phyloP scores from a whole-genome alignment of 1,140 invertebrate species.

The Gonioctena quinquepunctata region DNA sequence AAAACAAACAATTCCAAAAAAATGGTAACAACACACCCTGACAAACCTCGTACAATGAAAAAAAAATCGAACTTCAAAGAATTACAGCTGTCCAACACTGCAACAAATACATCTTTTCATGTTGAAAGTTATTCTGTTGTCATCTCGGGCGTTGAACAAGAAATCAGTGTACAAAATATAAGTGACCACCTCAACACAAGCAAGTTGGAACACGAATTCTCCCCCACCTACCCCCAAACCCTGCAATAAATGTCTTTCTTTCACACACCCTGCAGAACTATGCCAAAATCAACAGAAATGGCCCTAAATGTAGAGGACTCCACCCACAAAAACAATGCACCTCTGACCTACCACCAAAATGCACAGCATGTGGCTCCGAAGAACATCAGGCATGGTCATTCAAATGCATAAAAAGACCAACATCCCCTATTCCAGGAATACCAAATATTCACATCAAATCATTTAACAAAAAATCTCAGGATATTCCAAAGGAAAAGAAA shows the following conservation, averaged over 20 bases:
- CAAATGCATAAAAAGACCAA: conserved; percentile 22
- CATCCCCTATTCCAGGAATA: conserved; percentile 15
- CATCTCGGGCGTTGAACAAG: not conserved
- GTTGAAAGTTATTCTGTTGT: not conserved
- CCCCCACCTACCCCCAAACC: not conserved
- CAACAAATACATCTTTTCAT: not conserved
- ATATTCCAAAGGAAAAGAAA: not conserved
- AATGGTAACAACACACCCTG: not conserved
- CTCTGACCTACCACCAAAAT: conserved; percentile 12
- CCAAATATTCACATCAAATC: conserved; percentile 13
- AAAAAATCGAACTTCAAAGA: not conserved
- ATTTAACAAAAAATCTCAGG: conserved; percentile 15
- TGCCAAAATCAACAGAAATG: not conserved
- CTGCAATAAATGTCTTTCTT: not conserved
- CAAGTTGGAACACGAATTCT: not conserved
- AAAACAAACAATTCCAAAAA: not conserved
- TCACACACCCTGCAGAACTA: not conserved
- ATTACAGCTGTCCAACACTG: not conserved
- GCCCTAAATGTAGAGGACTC: not conserved
- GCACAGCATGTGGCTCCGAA: conserved; percentile 4
- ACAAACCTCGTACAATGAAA: not conserved
- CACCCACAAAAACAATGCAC: conserved; percentile 7
- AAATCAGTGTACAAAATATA: not conserved
- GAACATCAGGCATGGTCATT: conserved; percentile 19
- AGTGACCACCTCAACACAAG: not conserved